Percentiles rank a stretch among this genome's conserved stretches.
These are phyloP conservation scores for Heteronetta atricapilla DNA, from an alignment of 2,113 vertebrate genomes.

Conservation along the genomic window DNA sequence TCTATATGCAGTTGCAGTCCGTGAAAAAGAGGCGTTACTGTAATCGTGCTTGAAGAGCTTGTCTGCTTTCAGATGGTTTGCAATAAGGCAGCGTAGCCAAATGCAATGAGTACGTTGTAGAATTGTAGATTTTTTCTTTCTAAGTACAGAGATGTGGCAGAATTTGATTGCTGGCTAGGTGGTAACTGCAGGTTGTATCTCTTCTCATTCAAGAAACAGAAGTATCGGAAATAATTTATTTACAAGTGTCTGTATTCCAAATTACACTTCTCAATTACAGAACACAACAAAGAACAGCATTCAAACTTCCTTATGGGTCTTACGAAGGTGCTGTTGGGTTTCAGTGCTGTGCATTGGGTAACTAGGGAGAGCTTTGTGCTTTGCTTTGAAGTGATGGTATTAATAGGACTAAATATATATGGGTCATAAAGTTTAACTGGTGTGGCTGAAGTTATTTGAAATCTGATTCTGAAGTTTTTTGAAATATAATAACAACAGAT, in stretches of 20 bases:
- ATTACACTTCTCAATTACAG: neutral
- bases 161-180: neutral
- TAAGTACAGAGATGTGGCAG: neutral
- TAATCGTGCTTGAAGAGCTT: neutral
- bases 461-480: too few species aligned
- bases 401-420: neutral
- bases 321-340: neutral
- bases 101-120: neutral
- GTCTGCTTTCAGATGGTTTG: neutral
- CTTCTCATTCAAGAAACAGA: neutral
- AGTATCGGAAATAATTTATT: neutral
- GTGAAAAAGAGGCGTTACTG: neutral
- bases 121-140: neutral
- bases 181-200: neutral
- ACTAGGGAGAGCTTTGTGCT: neutral
- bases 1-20: neutral
- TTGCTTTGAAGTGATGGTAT: neutral
- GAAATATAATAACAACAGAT: too few species aligned
- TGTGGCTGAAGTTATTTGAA: neutral
- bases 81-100: neutral
- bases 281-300: neutral
- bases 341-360: neutral
- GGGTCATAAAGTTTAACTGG: neutral
- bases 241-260: neutral
- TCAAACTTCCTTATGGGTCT: neutral